Evolutionary conservation across 2,113 vertebrate genomes (phyloP).

Genomic region (Cinclus cinclus): DNA sequence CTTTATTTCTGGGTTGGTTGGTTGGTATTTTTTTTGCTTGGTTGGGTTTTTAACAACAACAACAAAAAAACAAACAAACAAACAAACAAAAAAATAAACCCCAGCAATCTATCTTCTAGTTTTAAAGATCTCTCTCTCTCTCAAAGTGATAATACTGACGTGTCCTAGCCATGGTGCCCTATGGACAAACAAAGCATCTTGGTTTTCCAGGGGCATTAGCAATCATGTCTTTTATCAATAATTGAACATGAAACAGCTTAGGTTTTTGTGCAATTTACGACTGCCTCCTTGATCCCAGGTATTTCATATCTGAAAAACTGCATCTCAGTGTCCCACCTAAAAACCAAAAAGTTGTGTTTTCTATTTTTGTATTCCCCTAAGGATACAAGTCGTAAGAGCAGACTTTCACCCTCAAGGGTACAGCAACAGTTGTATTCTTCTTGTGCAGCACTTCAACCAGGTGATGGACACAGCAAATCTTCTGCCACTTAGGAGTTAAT

Average conservation of each 20-base stretch:
- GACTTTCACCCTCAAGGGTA: not conserved
- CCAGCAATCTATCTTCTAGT: not conserved
- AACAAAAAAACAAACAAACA: not conserved
- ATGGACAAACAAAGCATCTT: not conserved
- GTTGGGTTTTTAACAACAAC: not conserved
- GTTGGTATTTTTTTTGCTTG: not conserved
- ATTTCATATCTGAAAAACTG: not conserved
- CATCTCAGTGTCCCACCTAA: not conserved
- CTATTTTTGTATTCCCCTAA: not conserved
- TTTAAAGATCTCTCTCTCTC: not conserved
- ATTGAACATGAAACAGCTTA: not conserved
- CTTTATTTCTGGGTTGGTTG: not conserved
- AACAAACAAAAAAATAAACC: not conserved
- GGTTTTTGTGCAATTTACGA: not conserved
- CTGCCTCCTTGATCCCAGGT: not conserved
- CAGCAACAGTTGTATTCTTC: not conserved
- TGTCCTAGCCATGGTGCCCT: not conserved
- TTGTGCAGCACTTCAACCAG: not conserved
- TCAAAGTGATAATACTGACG: not conserved
- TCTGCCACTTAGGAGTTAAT: slow-evolving; percentile 58
- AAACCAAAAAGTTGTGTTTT: not conserved
- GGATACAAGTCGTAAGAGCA: not conserved
- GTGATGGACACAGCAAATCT: not conserved
- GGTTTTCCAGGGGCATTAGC: not conserved
- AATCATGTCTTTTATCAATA: not conserved